phyloP scores from a whole-genome alignment of 1,140 invertebrate species.

The Hycleus cichorii region DNA sequence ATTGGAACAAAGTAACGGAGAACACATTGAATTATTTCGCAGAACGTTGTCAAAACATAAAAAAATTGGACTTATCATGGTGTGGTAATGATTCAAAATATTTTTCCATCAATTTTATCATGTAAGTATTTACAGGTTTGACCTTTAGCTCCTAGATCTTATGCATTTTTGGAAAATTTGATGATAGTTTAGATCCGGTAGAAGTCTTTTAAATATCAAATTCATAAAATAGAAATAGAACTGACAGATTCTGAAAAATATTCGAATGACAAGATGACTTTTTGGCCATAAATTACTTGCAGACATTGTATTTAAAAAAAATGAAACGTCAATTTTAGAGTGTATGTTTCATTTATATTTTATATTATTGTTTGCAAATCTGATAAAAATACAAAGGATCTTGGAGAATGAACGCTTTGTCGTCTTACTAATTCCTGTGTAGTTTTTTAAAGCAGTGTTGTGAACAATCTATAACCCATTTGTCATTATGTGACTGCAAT shows the following conservation, averaged over 20 bases:
- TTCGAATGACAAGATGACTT: no score
- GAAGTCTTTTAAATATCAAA: not conserved
- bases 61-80: constrained; percentile 79
- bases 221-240: no score
- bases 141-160: no score
- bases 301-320: no score
- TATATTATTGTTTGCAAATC: no score
- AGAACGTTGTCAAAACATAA: constrained; percentile 58
- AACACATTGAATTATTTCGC: constrained; percentile 45
- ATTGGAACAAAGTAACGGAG: constrained; percentile 46
- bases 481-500: constrained; percentile 31
- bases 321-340: no score
- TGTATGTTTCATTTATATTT: no score
- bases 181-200: not conserved
- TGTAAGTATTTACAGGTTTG: constrained; percentile 42
- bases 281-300: no score
- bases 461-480: constrained; percentile 32
- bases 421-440: constrained; percentile 25
- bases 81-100: constrained; percentile 65
- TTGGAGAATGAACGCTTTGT: no score
- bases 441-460: constrained; percentile 65
- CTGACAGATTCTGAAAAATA: no score
- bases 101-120: constrained; percentile 41
- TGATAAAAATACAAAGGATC: no score
- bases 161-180: no score